Evolutionary conservation across 2,797 vertebrate species (phyloP), one percentile per base, ranked within the genome.

Genomic region (Gallinago stenura): DNA sequence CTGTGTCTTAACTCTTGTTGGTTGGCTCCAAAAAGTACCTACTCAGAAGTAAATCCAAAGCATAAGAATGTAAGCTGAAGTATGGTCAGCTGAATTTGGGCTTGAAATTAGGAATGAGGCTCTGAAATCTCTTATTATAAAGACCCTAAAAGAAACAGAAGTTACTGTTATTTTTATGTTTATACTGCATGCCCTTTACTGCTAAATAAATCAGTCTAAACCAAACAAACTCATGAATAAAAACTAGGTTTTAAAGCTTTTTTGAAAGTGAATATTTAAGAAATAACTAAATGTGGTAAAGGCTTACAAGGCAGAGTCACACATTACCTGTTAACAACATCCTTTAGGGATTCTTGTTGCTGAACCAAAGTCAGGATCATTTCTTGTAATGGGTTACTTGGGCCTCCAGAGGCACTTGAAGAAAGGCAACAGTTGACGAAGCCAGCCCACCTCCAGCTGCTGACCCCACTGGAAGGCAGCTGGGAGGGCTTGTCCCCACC

Each of bases 401-500:
- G 97, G 51, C 95, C 98, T 62, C 97, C 60, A 0, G 95, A 98
- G 56, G 98, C 97, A 83, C 95, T 97, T 93, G 97, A 97, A 64
- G 94, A 94, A 21, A 56, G 60, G 33, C 66, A 85, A 71, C 98
- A 98, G 96, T 98, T 98, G 46, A 98, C 98, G 53, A 98, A 98
- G 77, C 99, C 98, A 56, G 98, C 97, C 98, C 98, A 99, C 90
- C 97, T 97, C 99, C 99, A 99, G n/a, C 97, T 98, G 64, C 95
- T 97, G 21, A 96, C 94, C 11, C 89, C 84, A 10, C 93, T 87
- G 57, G 97, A 76, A 33, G 85, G 21, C 7, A 41, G 92, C 51
- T 97, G 95, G 10, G 95, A 87, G 4, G 75, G 20, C 65, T 24
- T 90, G 3, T 25, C 95, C 60, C 78, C 54, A n/a, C 91, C 62